phyloP scores from a whole-genome alignment of 2,113 vertebrate genomes.

The Lepus timidus region DNA sequence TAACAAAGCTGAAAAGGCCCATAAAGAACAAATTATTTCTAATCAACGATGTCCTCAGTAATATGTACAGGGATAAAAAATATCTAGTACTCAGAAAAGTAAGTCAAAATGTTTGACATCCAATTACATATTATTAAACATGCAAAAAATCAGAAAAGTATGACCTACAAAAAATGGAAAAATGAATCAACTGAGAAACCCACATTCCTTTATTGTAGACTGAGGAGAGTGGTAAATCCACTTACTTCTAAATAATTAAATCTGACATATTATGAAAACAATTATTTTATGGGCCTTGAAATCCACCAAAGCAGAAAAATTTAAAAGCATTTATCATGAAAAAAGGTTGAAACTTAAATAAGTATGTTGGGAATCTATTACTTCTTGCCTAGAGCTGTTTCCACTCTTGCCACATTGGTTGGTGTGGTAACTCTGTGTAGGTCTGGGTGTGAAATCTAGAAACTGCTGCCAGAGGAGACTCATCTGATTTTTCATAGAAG shows the following conservation, averaged over 20 bases:
- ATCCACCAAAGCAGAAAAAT: background rate
- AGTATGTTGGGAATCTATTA: background rate
- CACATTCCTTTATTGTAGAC: background rate
- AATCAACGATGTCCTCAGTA: background rate
- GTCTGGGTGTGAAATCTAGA: background rate
- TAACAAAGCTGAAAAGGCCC: background rate
- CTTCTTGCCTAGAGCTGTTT: background rate
- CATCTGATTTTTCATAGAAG: background rate
- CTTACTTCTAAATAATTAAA: background rate
- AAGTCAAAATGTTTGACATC: constrained; percentile 18
- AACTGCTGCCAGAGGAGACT: background rate
- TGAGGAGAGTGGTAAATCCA: background rate
- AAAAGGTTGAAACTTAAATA: background rate
- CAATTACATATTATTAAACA: constrained; percentile 35
- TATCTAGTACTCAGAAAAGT: background rate
- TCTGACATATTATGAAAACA: background rate
- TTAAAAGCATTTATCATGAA: constrained; percentile 2
- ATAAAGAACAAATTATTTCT: background rate
- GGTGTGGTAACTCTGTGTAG: background rate
- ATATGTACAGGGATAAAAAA: background rate
- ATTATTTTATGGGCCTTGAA: background rate
- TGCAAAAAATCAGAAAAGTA: background rate
- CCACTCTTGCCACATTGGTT: background rate
- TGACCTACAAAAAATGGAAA: background rate
- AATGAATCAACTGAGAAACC: background rate